Conservation (phyloP, 2,797 vertebrate genomes). For the Nyctalus aviator region DNA sequence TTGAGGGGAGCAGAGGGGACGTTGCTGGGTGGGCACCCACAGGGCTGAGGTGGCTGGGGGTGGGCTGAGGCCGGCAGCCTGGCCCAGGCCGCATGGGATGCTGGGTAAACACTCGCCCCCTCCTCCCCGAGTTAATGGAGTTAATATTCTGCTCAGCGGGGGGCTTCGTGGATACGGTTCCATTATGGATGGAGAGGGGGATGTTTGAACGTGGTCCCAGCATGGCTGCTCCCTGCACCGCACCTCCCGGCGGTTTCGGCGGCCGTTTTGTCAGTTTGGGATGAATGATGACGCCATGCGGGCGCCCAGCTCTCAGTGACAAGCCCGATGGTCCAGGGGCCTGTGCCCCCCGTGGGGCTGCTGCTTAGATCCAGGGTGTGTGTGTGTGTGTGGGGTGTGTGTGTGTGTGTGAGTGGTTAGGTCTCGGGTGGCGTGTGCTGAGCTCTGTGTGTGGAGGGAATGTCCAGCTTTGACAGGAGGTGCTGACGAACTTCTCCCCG, state of each 20-base stretch:
- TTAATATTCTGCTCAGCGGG: fast-evolving
- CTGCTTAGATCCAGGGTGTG: neutral
- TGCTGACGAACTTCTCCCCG: neutral
- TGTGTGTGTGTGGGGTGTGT: fast-evolving
- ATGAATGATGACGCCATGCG: neutral
- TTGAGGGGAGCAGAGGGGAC: neutral
- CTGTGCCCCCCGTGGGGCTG: fast-evolving
- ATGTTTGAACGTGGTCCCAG: neutral
- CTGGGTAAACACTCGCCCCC: fast-evolving
- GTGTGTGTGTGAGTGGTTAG: no score
- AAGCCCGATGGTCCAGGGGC: neutral
- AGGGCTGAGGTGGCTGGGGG: neutral
- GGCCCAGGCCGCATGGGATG: neutral
- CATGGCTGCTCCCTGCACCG: neutral
- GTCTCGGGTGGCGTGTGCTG: fast-evolving
- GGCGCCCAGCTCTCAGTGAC: neutral
- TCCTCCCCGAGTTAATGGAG: no score
- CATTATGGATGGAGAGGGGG: neutral
- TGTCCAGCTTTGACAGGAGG: neutral
- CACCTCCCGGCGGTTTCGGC: neutral
- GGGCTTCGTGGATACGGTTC: fast-evolving
- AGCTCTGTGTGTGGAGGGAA: neutral
- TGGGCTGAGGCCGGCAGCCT: neutral
- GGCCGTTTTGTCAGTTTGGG: neutral
- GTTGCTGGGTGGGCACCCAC: fast-evolving